Evolutionary conservation across 2,797 vertebrate species (phyloP).

Genomic region (Notoglanidium macrostoma): DNA sequence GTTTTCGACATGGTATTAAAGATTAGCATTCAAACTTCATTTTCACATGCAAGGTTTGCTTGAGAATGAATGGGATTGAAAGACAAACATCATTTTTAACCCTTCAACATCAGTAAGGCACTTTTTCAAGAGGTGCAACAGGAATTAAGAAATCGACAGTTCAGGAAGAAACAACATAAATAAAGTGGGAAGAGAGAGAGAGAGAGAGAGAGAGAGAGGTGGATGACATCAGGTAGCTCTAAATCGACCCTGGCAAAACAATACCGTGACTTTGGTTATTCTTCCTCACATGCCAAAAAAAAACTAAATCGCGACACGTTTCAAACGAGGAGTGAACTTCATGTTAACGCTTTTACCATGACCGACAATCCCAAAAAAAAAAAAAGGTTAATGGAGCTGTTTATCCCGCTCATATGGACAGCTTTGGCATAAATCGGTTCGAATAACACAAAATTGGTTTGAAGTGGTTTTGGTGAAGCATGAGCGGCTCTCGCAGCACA

Average conservation of each 20-base stretch:
- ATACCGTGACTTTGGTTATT: not conserved
- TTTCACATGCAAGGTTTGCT: slow-evolving; percentile 8
- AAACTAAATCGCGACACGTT: slow-evolving; percentile 46
- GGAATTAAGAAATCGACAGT: slow-evolving; percentile 9
- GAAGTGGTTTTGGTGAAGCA: slow-evolving; percentile 35
- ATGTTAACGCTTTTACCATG: slow-evolving; percentile 55
- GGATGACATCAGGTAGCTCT: not conserved
- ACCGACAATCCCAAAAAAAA: slow-evolving; percentile 1
- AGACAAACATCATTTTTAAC: slow-evolving; percentile 18
- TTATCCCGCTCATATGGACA: slow-evolving; percentile 29
- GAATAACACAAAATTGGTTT: slow-evolving; percentile 9
- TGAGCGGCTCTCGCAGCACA: slow-evolving; percentile 19
- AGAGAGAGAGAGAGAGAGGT: not conserved
- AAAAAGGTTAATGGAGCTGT: not conserved
- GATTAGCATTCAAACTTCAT: not conserved
- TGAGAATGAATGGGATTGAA: not conserved
- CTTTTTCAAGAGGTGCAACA: slow-evolving; percentile 58
- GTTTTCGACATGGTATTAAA: not conserved
- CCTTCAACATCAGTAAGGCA: slow-evolving; percentile 54
- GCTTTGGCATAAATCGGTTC: slow-evolving; percentile 30
- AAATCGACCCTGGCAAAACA: not conserved
- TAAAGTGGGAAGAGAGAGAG: not conserved
- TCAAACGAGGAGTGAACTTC: slow-evolving; percentile 57
- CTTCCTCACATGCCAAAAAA: not conserved
- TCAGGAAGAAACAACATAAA: slow-evolving; percentile 12